phyloP scores from a whole-genome alignment of 92 coral and sea anemone species.

The Micromussa lordhowensis region DNA sequence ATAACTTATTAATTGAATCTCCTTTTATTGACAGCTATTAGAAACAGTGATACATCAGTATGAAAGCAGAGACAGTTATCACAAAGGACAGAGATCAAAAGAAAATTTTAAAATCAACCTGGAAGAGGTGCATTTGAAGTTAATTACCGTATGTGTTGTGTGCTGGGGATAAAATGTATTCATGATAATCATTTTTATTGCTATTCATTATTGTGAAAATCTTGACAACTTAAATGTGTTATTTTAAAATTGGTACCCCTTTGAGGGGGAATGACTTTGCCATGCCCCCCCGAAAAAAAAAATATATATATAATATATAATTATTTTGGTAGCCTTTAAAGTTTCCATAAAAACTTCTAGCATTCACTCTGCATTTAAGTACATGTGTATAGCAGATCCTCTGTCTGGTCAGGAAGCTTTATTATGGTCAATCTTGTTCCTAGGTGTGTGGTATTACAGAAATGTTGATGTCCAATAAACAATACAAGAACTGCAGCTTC shows the following conservation, averaged over 20 bases:
- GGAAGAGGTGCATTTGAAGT: slow-evolving; percentile 7
- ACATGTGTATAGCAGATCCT: neutral
- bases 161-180: neutral
- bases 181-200: no score
- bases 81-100: slow-evolving; percentile 19
- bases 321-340: no score
- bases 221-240: no score
- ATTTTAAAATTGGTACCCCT: no score
- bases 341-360: no score
- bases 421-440: neutral
- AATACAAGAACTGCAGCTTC: slow-evolving; percentile 47
- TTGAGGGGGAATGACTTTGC: no score
- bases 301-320: no score
- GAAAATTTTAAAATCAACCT: slow-evolving; percentile 27
- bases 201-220: no score
- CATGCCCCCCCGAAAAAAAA: no score
- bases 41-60: slow-evolving; percentile 28
- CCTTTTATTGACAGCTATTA: slow-evolving; percentile 22
- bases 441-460: slow-evolving; percentile 46
- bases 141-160: neutral
- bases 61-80: slow-evolving; percentile 7
- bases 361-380: neutral
- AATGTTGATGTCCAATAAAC: slow-evolving; percentile 25
- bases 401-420: neutral
- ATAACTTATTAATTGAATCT: neutral